Base-by-base conservation (phyloP, 2,888 invertebrate species). In the Carcina quercana region DNA sequence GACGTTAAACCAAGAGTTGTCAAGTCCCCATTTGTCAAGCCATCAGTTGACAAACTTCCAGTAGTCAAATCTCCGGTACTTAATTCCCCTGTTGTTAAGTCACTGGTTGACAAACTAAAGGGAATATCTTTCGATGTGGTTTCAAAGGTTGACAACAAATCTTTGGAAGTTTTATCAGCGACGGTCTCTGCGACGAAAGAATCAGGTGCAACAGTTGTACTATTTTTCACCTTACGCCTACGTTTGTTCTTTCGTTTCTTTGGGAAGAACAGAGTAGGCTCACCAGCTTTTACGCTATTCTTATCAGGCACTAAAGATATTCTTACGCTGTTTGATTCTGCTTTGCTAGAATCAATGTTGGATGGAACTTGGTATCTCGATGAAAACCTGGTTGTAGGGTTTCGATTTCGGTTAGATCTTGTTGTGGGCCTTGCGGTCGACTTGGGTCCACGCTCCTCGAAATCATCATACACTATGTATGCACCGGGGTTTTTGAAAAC, bases 231-330 rank as follows among this genome's bases (percentile, higher is more conserved):
- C 26, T 59, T 72, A 14, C 48, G 47, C 14, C 43, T 59, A 8
- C 53, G 58, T 35, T 58, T 78, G 20, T 45, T 65, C 33, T 66
- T 73, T 20, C 55, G 56, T 33, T 55, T 61, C 39, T 68, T 69
- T 0, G 79, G 74, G 43, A 75, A 74, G 50, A 76, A 80, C 7
- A 74, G 38, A 2, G 76, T 65, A 1, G 80, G 80, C 40, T 78
- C 75, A 1, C 48, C 58, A 24, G 63, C 67, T 42, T 66, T 67
- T 0, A 47, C 47, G 2, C 62, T 54, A 7, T 37, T 38, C 0
- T 59, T 58, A 19, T 57, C 53, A 8, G 80, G 76, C 2, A 76
- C 60, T 34, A 80, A 43, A 0, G 78, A 76, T 55, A 78, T 74
- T 28, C 72, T 60, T 1, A 62, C 64, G 5, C 11, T 12, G n/a